A percentile compares a stretch with the other conserved stretches of the same genome.
These are phyloP conservation scores for Gymnothorax javanicus DNA, from an alignment of 2,797 vertebrate genomes.

Conservation along the genomic window DNA sequence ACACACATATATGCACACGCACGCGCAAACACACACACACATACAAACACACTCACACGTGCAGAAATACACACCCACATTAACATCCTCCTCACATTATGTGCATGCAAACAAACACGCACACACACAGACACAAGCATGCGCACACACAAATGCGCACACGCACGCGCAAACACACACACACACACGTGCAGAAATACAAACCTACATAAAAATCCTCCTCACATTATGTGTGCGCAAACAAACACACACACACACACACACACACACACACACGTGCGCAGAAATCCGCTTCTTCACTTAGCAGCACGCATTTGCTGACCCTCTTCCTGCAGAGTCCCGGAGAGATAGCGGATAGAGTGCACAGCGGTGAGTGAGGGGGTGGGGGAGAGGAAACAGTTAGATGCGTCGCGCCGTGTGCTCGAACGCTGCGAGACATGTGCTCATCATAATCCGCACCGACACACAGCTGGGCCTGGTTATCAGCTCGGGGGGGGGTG, in stretches of 20 bases:
- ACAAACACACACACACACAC: not conserved
- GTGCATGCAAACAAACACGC: too few species aligned
- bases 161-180: too few species aligned
- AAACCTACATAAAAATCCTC: too few species aligned
- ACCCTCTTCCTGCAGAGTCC: conserved; percentile 57
- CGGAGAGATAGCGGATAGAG: conserved; percentile 50
- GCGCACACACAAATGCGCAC: too few species aligned
- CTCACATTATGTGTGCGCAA: too few species aligned
- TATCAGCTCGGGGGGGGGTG: conserved; percentile 55
- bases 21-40: too few species aligned
- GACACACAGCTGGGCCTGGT: conserved; percentile 71
- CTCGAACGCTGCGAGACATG: conserved; percentile 61
- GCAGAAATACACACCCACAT: too few species aligned
- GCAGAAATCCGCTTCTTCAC: conserved; percentile 55
- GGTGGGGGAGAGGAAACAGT: conserved; percentile 66
- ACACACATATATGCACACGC: too few species aligned
- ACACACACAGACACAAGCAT: too few species aligned
- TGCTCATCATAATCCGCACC: conserved; percentile 64
- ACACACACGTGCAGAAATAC: too few species aligned
- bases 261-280: conserved; percentile 22
- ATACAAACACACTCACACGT: too few species aligned
- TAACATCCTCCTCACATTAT: too few species aligned
- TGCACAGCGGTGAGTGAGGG: conserved; percentile 60
- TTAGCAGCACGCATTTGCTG: conserved; percentile 54
- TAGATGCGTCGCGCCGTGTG: conserved; percentile 64